Percentiles rank a stretch among this genome's conserved stretches.
Evolutionary conservation across 2,888 invertebrate species (phyloP).

Genomic region (Aleiodes alternator): DNA sequence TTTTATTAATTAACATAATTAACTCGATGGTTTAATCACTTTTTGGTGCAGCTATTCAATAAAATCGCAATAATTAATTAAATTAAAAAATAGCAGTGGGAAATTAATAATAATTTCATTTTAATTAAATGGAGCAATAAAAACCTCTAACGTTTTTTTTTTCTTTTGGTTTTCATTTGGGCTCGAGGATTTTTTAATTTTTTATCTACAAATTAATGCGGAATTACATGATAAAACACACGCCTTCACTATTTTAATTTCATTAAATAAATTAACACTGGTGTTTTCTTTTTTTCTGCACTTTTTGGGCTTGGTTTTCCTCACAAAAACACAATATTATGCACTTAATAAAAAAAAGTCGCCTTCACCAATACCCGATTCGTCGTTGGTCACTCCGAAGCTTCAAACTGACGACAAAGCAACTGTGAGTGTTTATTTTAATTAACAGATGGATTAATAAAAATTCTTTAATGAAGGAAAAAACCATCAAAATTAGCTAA

Average conservation of each 20-base stretch:
- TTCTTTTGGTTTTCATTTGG: too few relatives aligned
- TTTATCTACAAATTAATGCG: conserved; percentile 34
- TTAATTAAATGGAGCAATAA: conserved; percentile 40
- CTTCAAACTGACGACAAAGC: conserved; percentile 67
- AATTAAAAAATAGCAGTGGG: neutral
- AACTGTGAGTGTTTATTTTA: conserved; percentile 69
- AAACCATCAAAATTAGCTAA: neutral
- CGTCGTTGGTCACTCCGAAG: conserved; percentile 65
- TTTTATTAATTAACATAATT: conserved; percentile 27
- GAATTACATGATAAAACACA: conserved; percentile 55
- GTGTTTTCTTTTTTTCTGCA: conserved; percentile 65
- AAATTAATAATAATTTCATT: neutral
- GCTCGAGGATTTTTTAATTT: neutral
- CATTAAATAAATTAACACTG: conserved; percentile 65
- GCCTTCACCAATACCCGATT: conserved; percentile 69
- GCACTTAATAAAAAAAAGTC: conserved; percentile 66
- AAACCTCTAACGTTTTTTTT: neutral
- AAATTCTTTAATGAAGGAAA: neutral
- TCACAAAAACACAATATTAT: conserved; percentile 54
- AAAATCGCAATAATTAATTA: neutral
- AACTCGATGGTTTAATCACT: conserved; percentile 16
- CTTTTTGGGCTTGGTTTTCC: conserved; percentile 72
- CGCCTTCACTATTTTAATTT: conserved; percentile 54
- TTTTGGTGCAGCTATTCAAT: conserved; percentile 1
- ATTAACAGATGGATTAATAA: conserved; percentile 19